These are phyloP conservation scores for Lepidurus couesii DNA, from an alignment of 1,140 invertebrate species.

Conservation along the genomic window DNA sequence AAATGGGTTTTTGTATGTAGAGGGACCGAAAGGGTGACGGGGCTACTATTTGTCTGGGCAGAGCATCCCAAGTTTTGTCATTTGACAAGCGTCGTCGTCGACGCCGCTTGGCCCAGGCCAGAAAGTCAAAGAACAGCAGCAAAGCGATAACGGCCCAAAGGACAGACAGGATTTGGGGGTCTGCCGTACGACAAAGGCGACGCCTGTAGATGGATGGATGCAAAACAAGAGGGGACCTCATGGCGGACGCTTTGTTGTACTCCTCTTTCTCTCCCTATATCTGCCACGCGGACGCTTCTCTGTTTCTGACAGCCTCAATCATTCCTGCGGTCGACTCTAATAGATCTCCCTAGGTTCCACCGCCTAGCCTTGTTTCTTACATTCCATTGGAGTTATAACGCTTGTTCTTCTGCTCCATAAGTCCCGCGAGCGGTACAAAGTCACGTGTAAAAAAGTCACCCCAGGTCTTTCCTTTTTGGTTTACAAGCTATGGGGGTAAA, in stretches of 20 bases:
- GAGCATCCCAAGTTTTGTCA: constrained; percentile 11
- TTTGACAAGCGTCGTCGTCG: not conserved
- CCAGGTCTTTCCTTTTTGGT: not conserved
- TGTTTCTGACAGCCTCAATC: too few relatives aligned
- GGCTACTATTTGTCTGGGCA: not conserved
- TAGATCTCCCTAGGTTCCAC: too few relatives aligned
- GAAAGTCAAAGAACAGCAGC: not conserved
- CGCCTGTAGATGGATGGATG: constrained; percentile 4
- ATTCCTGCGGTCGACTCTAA: too few relatives aligned
- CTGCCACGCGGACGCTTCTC: not conserved
- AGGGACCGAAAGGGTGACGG: not conserved
- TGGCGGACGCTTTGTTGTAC: not conserved
- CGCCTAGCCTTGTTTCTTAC: too few relatives aligned
- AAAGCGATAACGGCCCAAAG: constrained; percentile 3
- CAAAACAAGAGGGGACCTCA: not conserved
- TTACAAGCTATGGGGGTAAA: too few relatives aligned
- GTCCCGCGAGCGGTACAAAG: too few relatives aligned
- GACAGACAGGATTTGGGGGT: not conserved
- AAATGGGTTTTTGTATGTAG: not conserved
- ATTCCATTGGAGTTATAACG: too few relatives aligned
- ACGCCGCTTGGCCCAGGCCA: not conserved
- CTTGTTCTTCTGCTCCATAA: too few relatives aligned
- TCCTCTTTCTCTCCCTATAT: not conserved
- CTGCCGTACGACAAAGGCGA: not conserved
- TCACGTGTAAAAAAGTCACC: too few relatives aligned